A percentile compares a stretch with the other conserved stretches of the same genome.
phyloP scores from a whole-genome alignment of 1,140 invertebrate genomes.

The Zaprionus ornatus region DNA sequence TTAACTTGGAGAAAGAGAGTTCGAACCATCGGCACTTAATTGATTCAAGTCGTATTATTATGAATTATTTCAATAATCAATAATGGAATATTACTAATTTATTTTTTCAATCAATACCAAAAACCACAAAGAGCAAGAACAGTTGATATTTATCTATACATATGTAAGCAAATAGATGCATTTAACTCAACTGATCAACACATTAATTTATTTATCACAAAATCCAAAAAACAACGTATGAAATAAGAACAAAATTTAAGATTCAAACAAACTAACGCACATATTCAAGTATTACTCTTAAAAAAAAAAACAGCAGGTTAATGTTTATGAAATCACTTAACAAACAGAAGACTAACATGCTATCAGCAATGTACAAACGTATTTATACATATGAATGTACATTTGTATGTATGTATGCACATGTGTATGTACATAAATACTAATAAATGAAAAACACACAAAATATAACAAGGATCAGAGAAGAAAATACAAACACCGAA shows the following conservation, averaged over 20 bases:
- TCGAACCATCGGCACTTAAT: no score
- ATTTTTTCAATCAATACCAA: slow-evolving; percentile 4
- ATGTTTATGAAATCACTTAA: slow-evolving; percentile 54
- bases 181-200: slow-evolving; percentile 52
- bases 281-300: slow-evolving; percentile 73
- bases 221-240: slow-evolving; percentile 1
- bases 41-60: not conserved
- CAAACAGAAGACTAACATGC: slow-evolving; percentile 71
- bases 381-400: no score
- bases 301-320: no score
- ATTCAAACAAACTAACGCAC: slow-evolving; percentile 56
- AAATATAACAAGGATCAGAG: no score
- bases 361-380: slow-evolving; percentile 64
- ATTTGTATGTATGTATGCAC: no score
- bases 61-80: slow-evolving; percentile 24
- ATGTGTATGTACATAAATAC: no score
- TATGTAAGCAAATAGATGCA: not conserved
- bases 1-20: slow-evolving; percentile 8
- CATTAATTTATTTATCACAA: slow-evolving; percentile 6
- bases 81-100: slow-evolving; percentile 6
- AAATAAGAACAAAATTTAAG: not conserved
- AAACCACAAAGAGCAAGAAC: not conserved
- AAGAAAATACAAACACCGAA: slow-evolving; percentile 34
- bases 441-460: no score
- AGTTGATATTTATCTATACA: slow-evolving; percentile 10